Evolutionary conservation across 1,140 invertebrate genomes (phyloP), one percentile per base, ranked within the genome.

Genomic region (Atta cephalotes): DNA sequence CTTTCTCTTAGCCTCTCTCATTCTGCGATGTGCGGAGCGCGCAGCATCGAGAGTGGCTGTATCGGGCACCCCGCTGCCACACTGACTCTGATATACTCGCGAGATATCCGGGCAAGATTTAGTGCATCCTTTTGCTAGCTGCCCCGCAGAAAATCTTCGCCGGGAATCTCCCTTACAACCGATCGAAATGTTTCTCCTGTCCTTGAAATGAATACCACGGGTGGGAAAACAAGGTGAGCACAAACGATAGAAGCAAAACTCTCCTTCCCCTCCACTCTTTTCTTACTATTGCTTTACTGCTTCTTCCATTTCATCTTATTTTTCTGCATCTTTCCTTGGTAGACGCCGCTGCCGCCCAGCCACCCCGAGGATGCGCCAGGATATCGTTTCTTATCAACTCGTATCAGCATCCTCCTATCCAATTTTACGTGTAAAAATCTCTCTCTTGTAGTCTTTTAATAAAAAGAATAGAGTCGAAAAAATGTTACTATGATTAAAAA

Each of bases 51-150:
- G 86, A 89, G 80, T 89, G 77, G 88, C 78, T 39, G 82, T 89
- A 63, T 82, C 71, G 88, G 91, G 88, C 92, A 93, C 92, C 92
- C 92, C 91, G 92, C 92, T 93, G 92, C 92, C 92, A 92, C 89
- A 92, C 92, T 92, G 92, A 92, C 92, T 92, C 91, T 92, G 92
- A 93, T 93, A 93, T 93, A 92, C 92, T 87, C 89, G 86, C 86
- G 87, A 93, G 92, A 93, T 93, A 93, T 91, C 92, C 89, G 86
- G 86, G 51, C 86, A 93, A 93, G 92, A 93, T 93, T 93, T 93
- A 93, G 92, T 93, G 91, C 91, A 92, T 90, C 90, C 91, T 92
- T 92, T 90, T 92, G 90, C 91, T 85, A 88, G 89, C 87, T 91
- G 90, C 84, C 68, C 85, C 85, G 88, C 80, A 89, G 91, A 93